phyloP scores from a whole-genome alignment of 2,113 vertebrate genomes.

The Corydoras maculifer region DNA sequence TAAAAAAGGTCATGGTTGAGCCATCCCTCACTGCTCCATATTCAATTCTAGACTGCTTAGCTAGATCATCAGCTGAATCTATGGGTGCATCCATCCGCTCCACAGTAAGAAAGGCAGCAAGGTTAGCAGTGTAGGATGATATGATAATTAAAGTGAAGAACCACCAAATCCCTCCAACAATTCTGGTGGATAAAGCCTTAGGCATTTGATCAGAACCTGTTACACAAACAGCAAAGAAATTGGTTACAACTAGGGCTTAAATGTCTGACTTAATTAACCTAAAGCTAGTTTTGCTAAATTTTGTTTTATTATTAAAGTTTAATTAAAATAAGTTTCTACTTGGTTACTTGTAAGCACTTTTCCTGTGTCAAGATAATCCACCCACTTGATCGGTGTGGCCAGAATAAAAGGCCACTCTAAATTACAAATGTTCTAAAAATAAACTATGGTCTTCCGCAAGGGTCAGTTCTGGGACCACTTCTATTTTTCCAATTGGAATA shows the following conservation, averaged over 20 bases:
- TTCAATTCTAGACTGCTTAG: constrained; percentile 95
- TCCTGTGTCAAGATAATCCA: no score
- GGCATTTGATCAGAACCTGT: constrained; percentile 98
- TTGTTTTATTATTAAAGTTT: no score
- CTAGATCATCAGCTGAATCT: constrained; percentile 74
- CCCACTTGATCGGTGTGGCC: no score
- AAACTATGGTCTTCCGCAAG: no score
- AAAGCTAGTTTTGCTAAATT: no score
- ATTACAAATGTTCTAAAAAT: no score
- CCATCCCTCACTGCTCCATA: constrained; percentile 93
- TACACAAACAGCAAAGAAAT: constrained; percentile 46
- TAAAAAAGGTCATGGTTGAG: constrained; percentile 98
- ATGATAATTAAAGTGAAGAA: constrained; percentile 98
- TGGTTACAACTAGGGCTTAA: not conserved
- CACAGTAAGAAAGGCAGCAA: constrained; percentile 96
- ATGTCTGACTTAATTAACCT: no score
- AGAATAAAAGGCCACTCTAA: no score
- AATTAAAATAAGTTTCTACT: no score
- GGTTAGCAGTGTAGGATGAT: constrained; percentile 96
- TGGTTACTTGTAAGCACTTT: no score
- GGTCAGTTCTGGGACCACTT: no score
- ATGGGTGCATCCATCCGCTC: constrained; percentile 86
- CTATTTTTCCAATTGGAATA: no score
- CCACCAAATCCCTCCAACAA: constrained; percentile 75
- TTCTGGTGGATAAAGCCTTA: constrained; percentile 87